phyloP scores from a whole-genome alignment of 2,797 vertebrate species.

The Phoxinus dragarum region DNA sequence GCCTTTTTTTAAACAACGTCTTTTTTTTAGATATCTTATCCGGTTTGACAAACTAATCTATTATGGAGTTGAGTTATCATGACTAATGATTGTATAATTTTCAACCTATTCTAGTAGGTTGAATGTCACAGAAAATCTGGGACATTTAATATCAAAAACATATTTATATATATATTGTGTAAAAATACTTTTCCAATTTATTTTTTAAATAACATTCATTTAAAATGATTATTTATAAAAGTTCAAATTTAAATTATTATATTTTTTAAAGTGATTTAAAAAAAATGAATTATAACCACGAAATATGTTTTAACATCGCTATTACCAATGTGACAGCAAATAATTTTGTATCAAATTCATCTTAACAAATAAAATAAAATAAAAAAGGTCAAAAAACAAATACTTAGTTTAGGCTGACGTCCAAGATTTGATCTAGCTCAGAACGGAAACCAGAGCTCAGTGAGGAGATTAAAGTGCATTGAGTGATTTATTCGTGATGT shows the following conservation, averaged over 20 bases:
- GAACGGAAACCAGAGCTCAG: background rate
- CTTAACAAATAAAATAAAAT: background rate
- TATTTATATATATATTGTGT: background rate
- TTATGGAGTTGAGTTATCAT: background rate
- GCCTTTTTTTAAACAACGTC: background rate
- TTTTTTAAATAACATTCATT: background rate
- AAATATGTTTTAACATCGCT: background rate
- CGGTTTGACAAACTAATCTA: background rate
- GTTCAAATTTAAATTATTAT: background rate
- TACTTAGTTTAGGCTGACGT: background rate
- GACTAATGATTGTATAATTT: background rate
- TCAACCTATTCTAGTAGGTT: background rate
- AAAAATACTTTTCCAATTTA: no score
- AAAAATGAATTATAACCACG: background rate
- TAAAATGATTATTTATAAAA: background rate
- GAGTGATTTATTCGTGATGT: conserved; percentile 1
- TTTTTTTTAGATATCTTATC: no score
- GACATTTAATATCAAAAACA: background rate
- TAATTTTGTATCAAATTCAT: background rate
- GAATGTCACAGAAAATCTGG: background rate
- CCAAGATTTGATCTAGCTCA: conserved; percentile 15
- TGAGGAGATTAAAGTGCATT: conserved; percentile 2
- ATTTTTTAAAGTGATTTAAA: no score
- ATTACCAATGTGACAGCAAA: background rate
- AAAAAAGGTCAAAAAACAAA: background rate